Base-by-base conservation (phyloP, 92 coral and sea anemone genomes). In the Umimayanthus chanpuru region DNA sequence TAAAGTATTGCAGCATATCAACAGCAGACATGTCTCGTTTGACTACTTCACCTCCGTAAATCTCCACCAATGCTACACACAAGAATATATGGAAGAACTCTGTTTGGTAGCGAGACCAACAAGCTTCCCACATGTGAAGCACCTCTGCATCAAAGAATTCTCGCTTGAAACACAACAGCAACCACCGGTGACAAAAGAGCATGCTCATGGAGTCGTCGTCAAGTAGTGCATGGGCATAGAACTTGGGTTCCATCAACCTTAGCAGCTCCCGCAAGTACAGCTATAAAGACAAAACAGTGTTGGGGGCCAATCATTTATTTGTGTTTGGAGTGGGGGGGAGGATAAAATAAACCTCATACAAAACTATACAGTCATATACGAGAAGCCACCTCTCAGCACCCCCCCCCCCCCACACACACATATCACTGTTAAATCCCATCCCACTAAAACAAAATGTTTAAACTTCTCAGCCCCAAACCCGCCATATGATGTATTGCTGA, bases 31-130 rank as follows among this genome's bases (percentile, higher is more conserved):
- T 95, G 81, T 93, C 94, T 29, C 77, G 70, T 73, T 91, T 88
- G 2, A 95, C 77, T 38, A 93, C 96, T 41, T 90, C 86, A 15
- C 86, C 91, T 40, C 99, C 99, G 73, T 97, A 97, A 61, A 92
- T 96, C 87, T 91, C 88, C 41, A 97, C 92, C 89, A 97, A 89
- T 80, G 98, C 99, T 56, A 97, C 99, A 88, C 98, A 94, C 90
- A 97, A 77, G 92, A 97, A 97, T 87, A 97, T 93, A 77, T 97
- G 99, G 86, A 97, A 97, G 88, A 91, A 97, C 72, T 97, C 98
- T 12, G 99, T 97, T 85, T 97, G 98, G 82, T 97, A 97, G 68
- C 93, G 98, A n/a, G 98, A 97, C 99, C 99, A 97, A 79, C 98
- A 97, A 9, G 99, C 99, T 90, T 97, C 99, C 99, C 99, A 97